Conservation (phyloP, 1,140 invertebrate genomes). For the Maconellicoccus hirsutus region DNA sequence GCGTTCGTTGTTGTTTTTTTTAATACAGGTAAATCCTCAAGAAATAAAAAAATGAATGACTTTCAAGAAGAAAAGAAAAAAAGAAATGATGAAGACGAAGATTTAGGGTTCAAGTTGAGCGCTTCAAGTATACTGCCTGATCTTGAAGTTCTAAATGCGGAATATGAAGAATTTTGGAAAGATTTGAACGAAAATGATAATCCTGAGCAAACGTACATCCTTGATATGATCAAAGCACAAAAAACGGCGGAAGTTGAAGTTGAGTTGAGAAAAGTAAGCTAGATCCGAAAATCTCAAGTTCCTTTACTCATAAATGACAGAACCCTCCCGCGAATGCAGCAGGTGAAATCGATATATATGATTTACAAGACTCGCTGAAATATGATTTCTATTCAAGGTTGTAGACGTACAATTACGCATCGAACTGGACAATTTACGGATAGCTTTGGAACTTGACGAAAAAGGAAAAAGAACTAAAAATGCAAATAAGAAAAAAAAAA, state of each 20-base stretch:
- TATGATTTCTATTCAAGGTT: slow-evolving; percentile 29
- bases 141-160: slow-evolving; percentile 37
- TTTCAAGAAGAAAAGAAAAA: slow-evolving; percentile 39
- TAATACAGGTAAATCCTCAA: slow-evolving; percentile 38
- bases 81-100: slow-evolving; percentile 44
- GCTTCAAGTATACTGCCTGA: slow-evolving; percentile 41
- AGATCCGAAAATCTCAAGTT: too few relatives aligned
- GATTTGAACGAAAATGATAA: slow-evolving; percentile 62
- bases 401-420: slow-evolving; percentile 78
- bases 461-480: slow-evolving; percentile 69
- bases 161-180: slow-evolving; percentile 66
- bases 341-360: too few relatives aligned
- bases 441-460: slow-evolving; percentile 37
- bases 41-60: slow-evolving; percentile 32
- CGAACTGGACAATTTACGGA: slow-evolving; percentile 67
- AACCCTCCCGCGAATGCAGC: too few relatives aligned
- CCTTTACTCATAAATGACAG: too few relatives aligned
- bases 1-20: neutral
- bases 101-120: slow-evolving; percentile 41
- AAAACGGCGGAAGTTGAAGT: slow-evolving; percentile 72
- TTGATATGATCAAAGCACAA: slow-evolving; percentile 67
- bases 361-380: too few relatives aligned
- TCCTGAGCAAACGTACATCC: slow-evolving; percentile 56
- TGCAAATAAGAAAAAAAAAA: slow-evolving; percentile 65
- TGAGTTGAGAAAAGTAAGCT: slow-evolving; percentile 58